Conservation (phyloP, 2,888 invertebrate species). For the Malacosoma neustria region DNA sequence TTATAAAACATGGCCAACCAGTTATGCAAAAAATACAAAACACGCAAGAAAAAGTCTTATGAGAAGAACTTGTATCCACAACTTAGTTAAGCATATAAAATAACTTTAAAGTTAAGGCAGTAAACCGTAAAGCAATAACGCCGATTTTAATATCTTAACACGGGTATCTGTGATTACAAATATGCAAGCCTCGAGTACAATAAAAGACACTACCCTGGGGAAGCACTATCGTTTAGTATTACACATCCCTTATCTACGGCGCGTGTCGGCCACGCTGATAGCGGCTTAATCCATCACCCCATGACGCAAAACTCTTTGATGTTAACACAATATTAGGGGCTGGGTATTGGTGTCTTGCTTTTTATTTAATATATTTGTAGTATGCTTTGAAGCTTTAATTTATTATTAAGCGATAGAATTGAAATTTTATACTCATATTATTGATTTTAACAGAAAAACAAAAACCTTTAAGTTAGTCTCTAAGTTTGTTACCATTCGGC, state of each 20-base stretch:
- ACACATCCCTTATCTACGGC: slow-evolving; percentile 38
- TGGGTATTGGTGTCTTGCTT: not conserved
- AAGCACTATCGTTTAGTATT: slow-evolving; percentile 5
- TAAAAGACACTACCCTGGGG: slow-evolving; percentile 2
- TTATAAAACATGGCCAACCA: too few species aligned
- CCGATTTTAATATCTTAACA: not conserved
- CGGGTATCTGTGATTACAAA: slow-evolving; percentile 2
- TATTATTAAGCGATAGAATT: too few species aligned
- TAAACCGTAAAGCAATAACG: not conserved
- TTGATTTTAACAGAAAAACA: too few species aligned
- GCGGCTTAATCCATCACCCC: slow-evolving; percentile 57
- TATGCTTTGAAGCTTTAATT: not conserved
- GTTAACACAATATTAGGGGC: slow-evolving; percentile 13
- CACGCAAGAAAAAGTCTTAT: too few species aligned
- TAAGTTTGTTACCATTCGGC: too few species aligned
- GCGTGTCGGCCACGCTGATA: slow-evolving; percentile 51
- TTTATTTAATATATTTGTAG: not conserved
- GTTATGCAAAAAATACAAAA: too few species aligned
- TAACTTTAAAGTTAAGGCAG: not conserved
- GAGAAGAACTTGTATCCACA: too few species aligned
- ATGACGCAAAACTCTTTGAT: slow-evolving; percentile 47
- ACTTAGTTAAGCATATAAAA: too few species aligned
- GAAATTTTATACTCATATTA: too few species aligned
- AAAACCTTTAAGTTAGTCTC: too few species aligned
- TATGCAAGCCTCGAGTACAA: not conserved